Evolutionary conservation across 2,113 vertebrate species (phyloP).

Genomic region (Columbina picui): DNA sequence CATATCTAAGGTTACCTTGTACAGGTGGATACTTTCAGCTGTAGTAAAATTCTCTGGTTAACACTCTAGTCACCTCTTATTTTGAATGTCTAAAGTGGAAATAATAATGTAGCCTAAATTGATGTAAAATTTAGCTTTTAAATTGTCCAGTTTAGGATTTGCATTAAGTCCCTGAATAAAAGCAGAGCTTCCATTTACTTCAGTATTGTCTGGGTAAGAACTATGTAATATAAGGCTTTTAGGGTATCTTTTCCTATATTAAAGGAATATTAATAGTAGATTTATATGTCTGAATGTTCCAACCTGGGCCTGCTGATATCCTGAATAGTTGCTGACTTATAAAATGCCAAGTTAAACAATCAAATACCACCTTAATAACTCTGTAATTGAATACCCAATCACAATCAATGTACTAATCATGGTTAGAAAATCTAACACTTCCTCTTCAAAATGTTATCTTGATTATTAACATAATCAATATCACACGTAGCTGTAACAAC

Average conservation of each 20-base stretch:
- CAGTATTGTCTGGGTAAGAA: background rate
- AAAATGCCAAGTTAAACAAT: background rate
- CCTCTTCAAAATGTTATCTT: background rate
- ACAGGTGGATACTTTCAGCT: background rate
- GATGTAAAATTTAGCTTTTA: background rate
- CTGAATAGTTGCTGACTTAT: background rate
- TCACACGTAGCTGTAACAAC: background rate
- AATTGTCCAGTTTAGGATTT: background rate
- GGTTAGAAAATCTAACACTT: slow-evolving; percentile 17
- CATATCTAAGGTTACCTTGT: background rate
- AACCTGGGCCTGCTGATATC: fast-evolving
- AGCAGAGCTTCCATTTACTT: background rate
- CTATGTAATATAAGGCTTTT: background rate
- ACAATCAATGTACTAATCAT: background rate
- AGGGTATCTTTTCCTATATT: background rate
- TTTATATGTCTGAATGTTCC: background rate
- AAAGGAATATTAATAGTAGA: background rate
- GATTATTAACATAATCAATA: slow-evolving; percentile 6
- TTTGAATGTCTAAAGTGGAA: slow-evolving; percentile 37
- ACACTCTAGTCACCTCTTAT: background rate
- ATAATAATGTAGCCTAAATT: background rate
- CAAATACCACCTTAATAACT: background rate
- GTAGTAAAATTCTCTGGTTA: background rate
- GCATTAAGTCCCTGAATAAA: background rate
- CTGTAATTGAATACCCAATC: background rate